Evolutionary conservation across 2,888 invertebrate genomes (phyloP), one percentile per base, ranked within the genome.

Genomic region (Neuroscelio doddi): DNA sequence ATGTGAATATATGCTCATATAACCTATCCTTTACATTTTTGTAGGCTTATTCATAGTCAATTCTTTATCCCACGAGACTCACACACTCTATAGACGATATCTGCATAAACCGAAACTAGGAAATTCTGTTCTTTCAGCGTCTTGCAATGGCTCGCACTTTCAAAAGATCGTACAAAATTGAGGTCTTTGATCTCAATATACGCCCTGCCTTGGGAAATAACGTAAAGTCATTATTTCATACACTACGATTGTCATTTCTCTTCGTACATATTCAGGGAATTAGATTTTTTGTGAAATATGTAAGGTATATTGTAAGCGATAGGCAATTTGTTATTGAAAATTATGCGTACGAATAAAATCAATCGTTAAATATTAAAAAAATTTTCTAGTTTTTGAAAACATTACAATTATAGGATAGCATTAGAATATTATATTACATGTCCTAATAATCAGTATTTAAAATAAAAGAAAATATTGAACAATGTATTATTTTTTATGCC

Each of bases 141-240:
- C 42, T 47, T 15, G 49, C 56, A 65, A 62, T 62, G 47, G 62
- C 44, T 44, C 30, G 29, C 27, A 27, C 45, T 34, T 49, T 67
- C 58, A 62, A 67, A 67, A 67, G 66, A 67, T 58, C 62, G 55
- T 32, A 34, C 55, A 58, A 58, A 67, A 67, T 67, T 67, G 61
- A 50, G 53, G 58, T 63, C 66, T 67, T 67, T 67, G 66, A 67
- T 67, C 66, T 67, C 45, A 51, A 67, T 61, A 55, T 47, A 63
- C 51, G 51, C 49, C 47, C 59, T 44, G 55, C 59, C 63, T 59
- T 63, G 67, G 67, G 63, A 67, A 67, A 67, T 67, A 67, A 58
- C 57, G 55, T 67, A 63, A 58, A 49, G 58, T 67, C 62, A 67
- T 67, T 63, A 67, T 63, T 67, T 67, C 67, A 63, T 63, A 63